phyloP scores from a whole-genome alignment of 2,113 vertebrate species.

The Chlamydotis undulata region DNA sequence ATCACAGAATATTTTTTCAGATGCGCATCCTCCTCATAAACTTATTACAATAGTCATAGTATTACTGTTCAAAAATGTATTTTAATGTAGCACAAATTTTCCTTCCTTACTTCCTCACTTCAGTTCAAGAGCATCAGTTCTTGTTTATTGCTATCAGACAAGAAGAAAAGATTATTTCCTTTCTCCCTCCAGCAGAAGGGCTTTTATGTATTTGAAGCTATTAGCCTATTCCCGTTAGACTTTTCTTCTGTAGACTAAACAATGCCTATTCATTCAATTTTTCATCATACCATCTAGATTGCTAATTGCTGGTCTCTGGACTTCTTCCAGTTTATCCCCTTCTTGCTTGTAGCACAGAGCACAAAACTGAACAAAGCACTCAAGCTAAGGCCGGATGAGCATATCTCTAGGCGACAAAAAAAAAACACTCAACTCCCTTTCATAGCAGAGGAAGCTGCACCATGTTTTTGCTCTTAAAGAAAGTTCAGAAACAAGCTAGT shows the following conservation, averaged over 20 bases:
- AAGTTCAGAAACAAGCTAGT: neutral
- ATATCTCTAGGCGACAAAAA: neutral
- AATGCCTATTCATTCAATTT: neutral
- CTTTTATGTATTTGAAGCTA: neutral
- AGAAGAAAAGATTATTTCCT: neutral
- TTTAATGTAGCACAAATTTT: neutral
- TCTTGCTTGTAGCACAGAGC: neutral
- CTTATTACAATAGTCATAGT: neutral
- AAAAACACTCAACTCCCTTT: neutral
- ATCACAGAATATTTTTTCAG: neutral
- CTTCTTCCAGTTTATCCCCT: neutral
- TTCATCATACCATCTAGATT: neutral
- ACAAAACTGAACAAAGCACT: neutral
- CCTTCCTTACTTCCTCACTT: neutral
- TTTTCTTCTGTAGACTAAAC: conserved; percentile 15
- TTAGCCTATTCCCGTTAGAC: neutral
- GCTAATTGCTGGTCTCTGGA: conserved; percentile 2
- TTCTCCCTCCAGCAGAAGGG: neutral
- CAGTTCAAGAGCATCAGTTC: neutral
- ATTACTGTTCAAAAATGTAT: neutral
- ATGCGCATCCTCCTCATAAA: neutral
- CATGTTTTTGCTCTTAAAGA: neutral
- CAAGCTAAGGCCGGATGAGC: neutral
- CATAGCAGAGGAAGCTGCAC: neutral
- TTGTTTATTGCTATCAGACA: neutral